A percentile compares a stretch with the other conserved stretches of the same genome.
Conservation (phyloP, 1,140 invertebrate genomes). For the Latrodectus geometricus region DNA sequence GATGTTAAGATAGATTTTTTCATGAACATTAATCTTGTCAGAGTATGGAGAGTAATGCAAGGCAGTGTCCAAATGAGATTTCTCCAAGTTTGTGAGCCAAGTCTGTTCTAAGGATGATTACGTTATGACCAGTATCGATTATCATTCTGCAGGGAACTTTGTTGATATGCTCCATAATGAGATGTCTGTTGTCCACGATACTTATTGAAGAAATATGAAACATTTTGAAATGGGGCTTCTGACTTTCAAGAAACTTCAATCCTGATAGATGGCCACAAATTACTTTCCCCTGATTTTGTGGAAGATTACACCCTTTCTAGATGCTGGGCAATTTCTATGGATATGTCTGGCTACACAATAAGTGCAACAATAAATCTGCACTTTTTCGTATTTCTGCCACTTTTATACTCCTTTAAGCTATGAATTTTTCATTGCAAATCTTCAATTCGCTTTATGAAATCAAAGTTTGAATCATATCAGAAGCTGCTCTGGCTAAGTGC, state of each 20-base stretch:
- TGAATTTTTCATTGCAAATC: no score
- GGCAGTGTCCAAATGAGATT: neutral
- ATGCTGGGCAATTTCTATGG: neutral
- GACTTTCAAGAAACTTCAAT: neutral
- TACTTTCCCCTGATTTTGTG: neutral
- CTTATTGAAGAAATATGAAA: neutral
- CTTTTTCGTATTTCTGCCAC: no score
- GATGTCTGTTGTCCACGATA: neutral
- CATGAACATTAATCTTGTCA: neutral
- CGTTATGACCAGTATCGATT: neutral
- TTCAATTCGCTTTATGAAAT: no score
- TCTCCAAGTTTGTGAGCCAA: neutral
- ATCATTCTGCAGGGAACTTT: neutral
- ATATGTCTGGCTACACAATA: no score
- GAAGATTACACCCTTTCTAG: neutral
- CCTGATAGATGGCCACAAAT: neutral
- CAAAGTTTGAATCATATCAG: no score
- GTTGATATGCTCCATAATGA: neutral
- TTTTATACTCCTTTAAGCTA: no score
- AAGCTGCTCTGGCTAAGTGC: no score
- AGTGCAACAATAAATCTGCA: no score
- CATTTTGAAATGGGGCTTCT: neutral
- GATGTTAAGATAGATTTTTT: neutral
- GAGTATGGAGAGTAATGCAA: neutral
- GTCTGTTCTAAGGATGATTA: neutral